These are phyloP conservation scores for Pandion haliaetus DNA, from an alignment of 2,113 vertebrate genomes.

Conservation along the genomic window DNA sequence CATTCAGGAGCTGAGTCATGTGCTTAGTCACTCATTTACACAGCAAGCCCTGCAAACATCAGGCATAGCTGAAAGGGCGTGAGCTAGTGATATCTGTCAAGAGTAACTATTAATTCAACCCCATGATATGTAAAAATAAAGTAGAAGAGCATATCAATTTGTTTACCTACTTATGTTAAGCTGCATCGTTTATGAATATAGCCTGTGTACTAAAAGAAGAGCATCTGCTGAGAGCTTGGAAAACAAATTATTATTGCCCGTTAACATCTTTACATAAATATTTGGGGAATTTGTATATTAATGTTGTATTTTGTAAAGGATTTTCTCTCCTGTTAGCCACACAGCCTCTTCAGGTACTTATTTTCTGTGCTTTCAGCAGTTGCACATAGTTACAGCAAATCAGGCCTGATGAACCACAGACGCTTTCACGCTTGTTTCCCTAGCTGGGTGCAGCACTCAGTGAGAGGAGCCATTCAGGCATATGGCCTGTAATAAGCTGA, in stretches of 20 bases:
- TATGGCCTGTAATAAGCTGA: constrained; percentile 6
- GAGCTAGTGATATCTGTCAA: neutral
- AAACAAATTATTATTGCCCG: neutral
- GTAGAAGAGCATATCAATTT: neutral
- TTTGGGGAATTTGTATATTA: neutral
- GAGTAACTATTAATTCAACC: neutral
- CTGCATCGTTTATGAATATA: neutral
- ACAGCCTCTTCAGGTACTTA: neutral
- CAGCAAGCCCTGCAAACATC: neutral
- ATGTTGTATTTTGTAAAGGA: neutral
- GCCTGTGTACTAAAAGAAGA: neutral
- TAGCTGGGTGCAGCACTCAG: neutral
- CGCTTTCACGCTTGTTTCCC: neutral
- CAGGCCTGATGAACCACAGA: neutral
- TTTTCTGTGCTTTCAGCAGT: neutral
- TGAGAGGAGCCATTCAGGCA: constrained; percentile 36
- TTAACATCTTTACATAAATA: constrained; percentile 8
- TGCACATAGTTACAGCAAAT: neutral
- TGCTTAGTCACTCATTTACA: neutral
- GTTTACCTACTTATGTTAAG: neutral
- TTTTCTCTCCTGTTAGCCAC: neutral
- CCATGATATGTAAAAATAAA: neutral
- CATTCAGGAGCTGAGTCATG: neutral
- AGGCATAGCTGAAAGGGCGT: neutral
- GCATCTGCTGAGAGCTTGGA: neutral